Percentiles rank a stretch among this genome's conserved stretches.
These are phyloP conservation scores for Sclerodermus sp. DNA, from an alignment of 2,888 invertebrate species.

Conservation along the genomic window DNA sequence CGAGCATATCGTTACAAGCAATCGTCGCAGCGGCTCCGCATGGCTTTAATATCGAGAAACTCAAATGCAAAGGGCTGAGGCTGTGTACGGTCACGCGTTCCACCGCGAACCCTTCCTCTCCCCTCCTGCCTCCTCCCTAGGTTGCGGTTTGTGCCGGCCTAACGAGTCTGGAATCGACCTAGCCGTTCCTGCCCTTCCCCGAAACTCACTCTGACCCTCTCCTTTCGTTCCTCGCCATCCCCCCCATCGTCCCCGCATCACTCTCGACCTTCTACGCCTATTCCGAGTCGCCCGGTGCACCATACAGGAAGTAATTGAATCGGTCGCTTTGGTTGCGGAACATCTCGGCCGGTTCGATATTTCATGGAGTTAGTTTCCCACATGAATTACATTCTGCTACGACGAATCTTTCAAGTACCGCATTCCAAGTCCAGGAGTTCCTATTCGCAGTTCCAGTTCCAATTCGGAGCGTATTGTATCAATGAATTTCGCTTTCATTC, in stretches of 20 bases:
- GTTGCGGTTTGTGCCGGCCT: constrained; percentile 24
- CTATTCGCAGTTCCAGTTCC: too few relatives aligned
- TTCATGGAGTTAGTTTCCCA: too few relatives aligned
- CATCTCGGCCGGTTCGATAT: background rate
- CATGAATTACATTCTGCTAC: too few relatives aligned
- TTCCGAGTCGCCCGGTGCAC: constrained; percentile 2
- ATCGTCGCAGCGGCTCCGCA: constrained; percentile 37
- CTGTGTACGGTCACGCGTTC: constrained; percentile 18
- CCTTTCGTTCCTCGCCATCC: background rate
- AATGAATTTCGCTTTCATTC: too few relatives aligned
- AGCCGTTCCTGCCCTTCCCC: background rate
- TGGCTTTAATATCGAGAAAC: constrained; percentile 41
- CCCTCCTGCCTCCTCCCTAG: constrained; percentile 8
- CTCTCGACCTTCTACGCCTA: constrained; percentile 6
- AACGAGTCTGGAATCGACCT: constrained; percentile 30
- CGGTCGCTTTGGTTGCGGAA: constrained; percentile 6
- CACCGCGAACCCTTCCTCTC: too few relatives aligned
- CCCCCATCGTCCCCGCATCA: constrained; percentile 3
- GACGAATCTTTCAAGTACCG: too few relatives aligned
- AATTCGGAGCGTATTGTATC: too few relatives aligned
- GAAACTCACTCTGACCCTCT: background rate
- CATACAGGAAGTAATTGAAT: constrained; percentile 9
- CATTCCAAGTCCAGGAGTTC: too few relatives aligned
- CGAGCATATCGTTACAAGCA: constrained; percentile 31
- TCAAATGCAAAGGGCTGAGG: constrained; percentile 22